Percentiles rank a stretch among this genome's conserved stretches.
These are phyloP conservation scores for Chaunax sp. DNA, from an alignment of 2,797 vertebrate species.

Conservation along the genomic window DNA sequence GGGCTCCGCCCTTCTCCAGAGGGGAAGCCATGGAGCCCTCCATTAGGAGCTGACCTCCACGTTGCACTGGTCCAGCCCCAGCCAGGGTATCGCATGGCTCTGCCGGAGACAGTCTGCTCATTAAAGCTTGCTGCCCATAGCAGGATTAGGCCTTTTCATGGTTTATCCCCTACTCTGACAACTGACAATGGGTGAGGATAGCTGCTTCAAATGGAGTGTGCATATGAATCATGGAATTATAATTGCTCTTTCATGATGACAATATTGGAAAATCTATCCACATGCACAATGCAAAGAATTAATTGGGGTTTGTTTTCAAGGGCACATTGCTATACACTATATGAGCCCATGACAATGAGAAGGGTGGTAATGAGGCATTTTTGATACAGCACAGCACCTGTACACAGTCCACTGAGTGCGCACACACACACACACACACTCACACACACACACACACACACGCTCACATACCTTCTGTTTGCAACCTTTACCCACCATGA, in stretches of 20 bases:
- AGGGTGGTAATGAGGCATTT: conserved; percentile 74
- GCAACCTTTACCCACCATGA: conserved; percentile 70
- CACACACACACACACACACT: conserved; percentile 55
- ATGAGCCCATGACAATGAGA: conserved; percentile 64
- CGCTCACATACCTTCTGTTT: conserved; percentile 53
- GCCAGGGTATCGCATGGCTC: conserved; percentile 80
- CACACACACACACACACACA: conserved; percentile 48
- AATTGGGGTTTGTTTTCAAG: conserved; percentile 83
- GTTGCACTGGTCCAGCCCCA: conserved; percentile 74
- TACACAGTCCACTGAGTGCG: conserved; percentile 53
- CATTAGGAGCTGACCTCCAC: conserved; percentile 82
- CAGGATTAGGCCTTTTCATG: conserved; percentile 83
- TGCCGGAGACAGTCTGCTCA: conserved; percentile 81
- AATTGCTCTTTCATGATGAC: conserved; percentile 84
- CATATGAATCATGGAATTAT: conserved; percentile 82
- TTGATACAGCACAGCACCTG: conserved; percentile 56
- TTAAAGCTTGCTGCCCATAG: conserved; percentile 80
- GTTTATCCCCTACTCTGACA: conserved; percentile 81
- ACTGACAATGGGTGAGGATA: conserved; percentile 78
- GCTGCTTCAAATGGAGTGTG: conserved; percentile 79
- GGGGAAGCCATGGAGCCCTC: conserved; percentile 80
- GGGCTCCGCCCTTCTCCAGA: conserved; percentile 82
- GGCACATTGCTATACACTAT: conserved; percentile 75
- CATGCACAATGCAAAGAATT: conserved; percentile 77
- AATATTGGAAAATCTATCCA: conserved; percentile 81